phyloP scores from a whole-genome alignment of 2,888 invertebrate genomes.

The Microctonus hyperodae region DNA sequence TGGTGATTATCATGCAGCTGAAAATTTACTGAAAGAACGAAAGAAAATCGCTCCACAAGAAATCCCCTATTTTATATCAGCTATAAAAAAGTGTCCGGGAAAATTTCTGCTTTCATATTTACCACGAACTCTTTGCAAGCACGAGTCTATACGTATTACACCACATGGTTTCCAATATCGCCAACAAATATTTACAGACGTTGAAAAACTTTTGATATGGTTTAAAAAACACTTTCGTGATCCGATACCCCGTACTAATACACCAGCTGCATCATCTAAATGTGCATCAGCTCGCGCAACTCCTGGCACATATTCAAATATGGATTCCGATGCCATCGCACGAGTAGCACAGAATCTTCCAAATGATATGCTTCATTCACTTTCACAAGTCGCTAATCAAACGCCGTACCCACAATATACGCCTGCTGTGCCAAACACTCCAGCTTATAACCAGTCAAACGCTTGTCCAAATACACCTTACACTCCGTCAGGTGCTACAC shows the following conservation, averaged over 20 bases:
- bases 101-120: conserved; percentile 94
- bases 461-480: conserved; percentile 86
- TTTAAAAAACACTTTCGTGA: conserved; percentile 98
- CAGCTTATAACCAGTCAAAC: too few relatives aligned
- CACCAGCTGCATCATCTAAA: conserved; percentile 76
- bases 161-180: conserved; percentile 94
- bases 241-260: conserved; percentile 75
- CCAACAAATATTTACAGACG: conserved; percentile 84
- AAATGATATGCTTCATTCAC: conserved; percentile 74
- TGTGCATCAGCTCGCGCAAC: conserved; percentile 68
- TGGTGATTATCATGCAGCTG: conserved; percentile 86
- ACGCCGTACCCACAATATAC: conserved; percentile 71
- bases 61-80: conserved; percentile 88
- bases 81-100: conserved; percentile 86
- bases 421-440: too few relatives aligned
- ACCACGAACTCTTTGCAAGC: conserved; percentile 82
- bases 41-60: conserved; percentile 86
- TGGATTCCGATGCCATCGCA: conserved; percentile 74
- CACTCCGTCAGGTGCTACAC: conserved; percentile 91
- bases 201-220: conserved; percentile 87
- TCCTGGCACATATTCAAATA: conserved; percentile 56
- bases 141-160: conserved; percentile 91
- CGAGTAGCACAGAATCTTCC: conserved; percentile 76
- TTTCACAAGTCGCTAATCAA: conserved; percentile 74
- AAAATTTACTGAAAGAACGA: conserved; percentile 87